A percentile compares a stretch with the other conserved stretches of the same genome.
These are phyloP conservation scores for Rhamnusium bicolor DNA, from an alignment of 2,888 invertebrate species.

Conservation along the genomic window DNA sequence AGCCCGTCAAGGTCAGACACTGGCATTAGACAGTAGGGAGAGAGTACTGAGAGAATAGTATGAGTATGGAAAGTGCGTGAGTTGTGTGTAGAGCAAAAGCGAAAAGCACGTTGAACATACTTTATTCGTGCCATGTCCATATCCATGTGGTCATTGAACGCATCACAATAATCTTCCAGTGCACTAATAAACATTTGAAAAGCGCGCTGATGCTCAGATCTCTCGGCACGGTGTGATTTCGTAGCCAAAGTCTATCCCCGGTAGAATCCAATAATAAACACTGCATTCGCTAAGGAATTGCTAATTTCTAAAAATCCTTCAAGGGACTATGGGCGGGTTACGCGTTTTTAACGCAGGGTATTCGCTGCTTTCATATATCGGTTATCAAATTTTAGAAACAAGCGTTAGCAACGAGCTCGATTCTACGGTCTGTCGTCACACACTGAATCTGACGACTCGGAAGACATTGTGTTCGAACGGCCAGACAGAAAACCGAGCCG, in stretches of 20 bases:
- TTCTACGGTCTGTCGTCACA: slow-evolving; percentile 63
- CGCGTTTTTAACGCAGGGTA: slow-evolving; percentile 26
- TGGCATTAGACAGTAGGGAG: slow-evolving; percentile 38
- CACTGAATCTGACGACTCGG: slow-evolving; percentile 65
- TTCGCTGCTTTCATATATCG: slow-evolving; percentile 39
- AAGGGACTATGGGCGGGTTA: slow-evolving; percentile 27
- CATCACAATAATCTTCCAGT: slow-evolving; percentile 51
- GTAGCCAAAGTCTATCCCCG: slow-evolving; percentile 39
- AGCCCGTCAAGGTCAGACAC: slow-evolving; percentile 53
- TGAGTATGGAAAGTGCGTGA: slow-evolving; percentile 33
- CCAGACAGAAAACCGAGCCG: slow-evolving; percentile 66
- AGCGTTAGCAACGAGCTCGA: slow-evolving; percentile 46
- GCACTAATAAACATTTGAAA: slow-evolving; percentile 62
- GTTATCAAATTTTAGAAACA: slow-evolving; percentile 36
- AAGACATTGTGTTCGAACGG: slow-evolving; percentile 57
- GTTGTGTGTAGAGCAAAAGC: slow-evolving; percentile 36
- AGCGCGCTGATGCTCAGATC: slow-evolving; percentile 54
- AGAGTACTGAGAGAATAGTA: slow-evolving; percentile 41
- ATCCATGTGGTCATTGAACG: slow-evolving; percentile 57
- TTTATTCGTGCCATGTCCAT: slow-evolving; percentile 60
- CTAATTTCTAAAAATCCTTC: slow-evolving; percentile 4
- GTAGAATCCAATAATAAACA: slow-evolving; percentile 43
- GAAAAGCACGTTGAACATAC: slow-evolving; percentile 56
- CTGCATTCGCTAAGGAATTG: slow-evolving; percentile 26
- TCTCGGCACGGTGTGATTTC: slow-evolving; percentile 32